Evolutionary conservation across 2,888 invertebrate genomes (phyloP).

Genomic region (Cryptus armator): DNA sequence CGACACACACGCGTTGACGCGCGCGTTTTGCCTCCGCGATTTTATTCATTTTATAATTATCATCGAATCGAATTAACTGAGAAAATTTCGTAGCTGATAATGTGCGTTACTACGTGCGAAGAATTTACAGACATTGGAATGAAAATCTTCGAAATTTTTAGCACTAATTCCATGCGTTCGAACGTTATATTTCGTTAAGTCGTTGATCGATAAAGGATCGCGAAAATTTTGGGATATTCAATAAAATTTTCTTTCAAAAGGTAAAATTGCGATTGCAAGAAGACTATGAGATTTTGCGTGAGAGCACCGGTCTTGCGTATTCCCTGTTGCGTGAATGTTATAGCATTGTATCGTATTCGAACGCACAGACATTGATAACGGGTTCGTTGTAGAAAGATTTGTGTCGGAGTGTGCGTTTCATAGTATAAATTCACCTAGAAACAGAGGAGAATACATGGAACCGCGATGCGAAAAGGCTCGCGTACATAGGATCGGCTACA

Average conservation of each 20-base stretch:
- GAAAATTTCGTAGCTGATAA: neutral
- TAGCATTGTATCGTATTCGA: constrained; percentile 11
- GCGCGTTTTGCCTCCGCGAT: constrained; percentile 1
- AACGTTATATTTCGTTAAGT: neutral
- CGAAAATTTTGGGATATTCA: constrained; percentile 23
- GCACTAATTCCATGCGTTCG: too few species aligned
- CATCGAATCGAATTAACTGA: neutral
- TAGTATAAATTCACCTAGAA: constrained; percentile 49
- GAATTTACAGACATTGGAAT: too few species aligned
- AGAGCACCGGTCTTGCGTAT: constrained; percentile 57
- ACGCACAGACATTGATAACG: neutral
- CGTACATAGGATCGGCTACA: constrained; percentile 47
- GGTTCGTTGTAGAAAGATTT: constrained; percentile 26
- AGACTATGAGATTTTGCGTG: constrained; percentile 52
- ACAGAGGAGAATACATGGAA: constrained; percentile 60
- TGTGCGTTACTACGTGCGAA: neutral
- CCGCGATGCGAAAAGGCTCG: constrained; percentile 61
- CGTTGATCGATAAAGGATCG: constrained; percentile 32
- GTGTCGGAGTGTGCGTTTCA: constrained; percentile 54
- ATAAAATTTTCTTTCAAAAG: constrained; percentile 36
- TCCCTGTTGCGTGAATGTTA: constrained; percentile 62
- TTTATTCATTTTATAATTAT: constrained; percentile 18
- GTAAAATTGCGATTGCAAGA: constrained; percentile 56
- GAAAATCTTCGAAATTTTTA: too few species aligned
- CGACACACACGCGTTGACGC: constrained; percentile 33